A percentile compares a stretch with the other conserved stretches of the same genome.
phyloP scores from a whole-genome alignment of 1,140 invertebrate species.

The Diachasmimorpha longicaudata region DNA sequence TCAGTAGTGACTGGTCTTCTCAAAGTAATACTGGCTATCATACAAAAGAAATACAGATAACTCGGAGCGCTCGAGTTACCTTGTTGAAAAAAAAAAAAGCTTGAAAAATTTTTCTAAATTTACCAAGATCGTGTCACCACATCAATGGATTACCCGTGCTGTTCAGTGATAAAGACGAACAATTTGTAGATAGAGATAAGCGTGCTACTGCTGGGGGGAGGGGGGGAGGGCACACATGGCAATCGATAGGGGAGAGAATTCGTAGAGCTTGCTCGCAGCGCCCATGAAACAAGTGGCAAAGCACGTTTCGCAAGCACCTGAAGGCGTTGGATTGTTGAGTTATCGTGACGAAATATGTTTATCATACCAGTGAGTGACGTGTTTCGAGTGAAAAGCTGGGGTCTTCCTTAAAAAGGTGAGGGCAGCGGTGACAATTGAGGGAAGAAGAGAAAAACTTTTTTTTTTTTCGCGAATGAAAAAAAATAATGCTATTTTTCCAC shows the following conservation, averaged over 20 bases:
- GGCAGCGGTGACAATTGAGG: neutral
- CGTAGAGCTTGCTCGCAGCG: slow-evolving; percentile 41
- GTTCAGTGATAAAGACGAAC: neutral
- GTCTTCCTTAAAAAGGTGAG: slow-evolving; percentile 45
- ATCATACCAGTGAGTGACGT: slow-evolving; percentile 38
- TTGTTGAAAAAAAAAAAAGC: neutral
- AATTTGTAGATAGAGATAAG: neutral
- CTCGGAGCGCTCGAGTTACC: neutral
- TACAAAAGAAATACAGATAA: neutral
- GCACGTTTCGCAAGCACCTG: slow-evolving; percentile 38
- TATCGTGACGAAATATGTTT: slow-evolving; percentile 37
- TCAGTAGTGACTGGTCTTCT: slow-evolving; percentile 23
- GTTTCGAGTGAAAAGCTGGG: slow-evolving; percentile 30
- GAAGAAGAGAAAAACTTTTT: neutral
- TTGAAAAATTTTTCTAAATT: too few relatives aligned
- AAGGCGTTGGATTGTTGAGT: slow-evolving; percentile 27
- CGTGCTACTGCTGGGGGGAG: slow-evolving; percentile 23
- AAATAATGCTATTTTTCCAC: neutral
- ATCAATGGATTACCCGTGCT: neutral
- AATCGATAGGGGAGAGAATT: slow-evolving; percentile 48
- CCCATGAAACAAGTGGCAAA: slow-evolving; percentile 49
- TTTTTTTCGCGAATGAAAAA: neutral
- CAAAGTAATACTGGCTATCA: neutral
- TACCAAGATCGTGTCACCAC: too few relatives aligned
- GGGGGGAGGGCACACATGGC: slow-evolving; percentile 38